Conservation (phyloP, 2,797 vertebrate species). For the Argentina silus region DNA sequence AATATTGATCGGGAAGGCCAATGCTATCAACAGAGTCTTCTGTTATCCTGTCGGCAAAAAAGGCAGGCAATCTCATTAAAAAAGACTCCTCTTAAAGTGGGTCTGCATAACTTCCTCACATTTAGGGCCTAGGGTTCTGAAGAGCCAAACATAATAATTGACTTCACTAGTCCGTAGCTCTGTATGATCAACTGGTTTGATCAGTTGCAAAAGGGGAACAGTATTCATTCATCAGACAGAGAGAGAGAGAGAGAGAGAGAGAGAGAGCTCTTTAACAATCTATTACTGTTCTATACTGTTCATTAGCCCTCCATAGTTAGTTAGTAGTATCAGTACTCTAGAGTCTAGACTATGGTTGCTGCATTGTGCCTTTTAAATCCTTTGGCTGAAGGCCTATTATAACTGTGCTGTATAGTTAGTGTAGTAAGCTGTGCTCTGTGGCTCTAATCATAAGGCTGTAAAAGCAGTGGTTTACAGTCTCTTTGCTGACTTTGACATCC, state of each 20-base stretch:
- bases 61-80: slow-evolving; percentile 70
- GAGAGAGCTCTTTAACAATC: not conserved
- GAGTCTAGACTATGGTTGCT: slow-evolving; percentile 18
- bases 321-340: not conserved
- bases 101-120: slow-evolving; percentile 44
- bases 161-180: slow-evolving; percentile 30
- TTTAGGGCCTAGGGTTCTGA: slow-evolving; percentile 40
- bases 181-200: not conserved
- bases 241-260: not conserved
- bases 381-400: slow-evolving; percentile 7
- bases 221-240: not conserved
- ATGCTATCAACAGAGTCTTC: slow-evolving; percentile 53
- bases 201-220: not conserved
- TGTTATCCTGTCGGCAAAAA: slow-evolving; percentile 56
- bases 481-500: slow-evolving; percentile 57
- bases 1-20: slow-evolving; percentile 59
- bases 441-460: slow-evolving; percentile 34
- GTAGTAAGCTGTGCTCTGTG: not conserved
- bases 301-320: not conserved
- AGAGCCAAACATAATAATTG: slow-evolving; percentile 67
- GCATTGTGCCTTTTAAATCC: slow-evolving; percentile 39
- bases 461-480: slow-evolving; percentile 35
- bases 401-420: not conserved
- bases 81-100: slow-evolving; percentile 30
- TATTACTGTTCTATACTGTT: not conserved